Percentiles rank a stretch among this genome's conserved stretches.
These are phyloP conservation scores for Macrobrachium rosenbergii DNA, from an alignment of 1,140 invertebrate genomes.

Conservation along the genomic window DNA sequence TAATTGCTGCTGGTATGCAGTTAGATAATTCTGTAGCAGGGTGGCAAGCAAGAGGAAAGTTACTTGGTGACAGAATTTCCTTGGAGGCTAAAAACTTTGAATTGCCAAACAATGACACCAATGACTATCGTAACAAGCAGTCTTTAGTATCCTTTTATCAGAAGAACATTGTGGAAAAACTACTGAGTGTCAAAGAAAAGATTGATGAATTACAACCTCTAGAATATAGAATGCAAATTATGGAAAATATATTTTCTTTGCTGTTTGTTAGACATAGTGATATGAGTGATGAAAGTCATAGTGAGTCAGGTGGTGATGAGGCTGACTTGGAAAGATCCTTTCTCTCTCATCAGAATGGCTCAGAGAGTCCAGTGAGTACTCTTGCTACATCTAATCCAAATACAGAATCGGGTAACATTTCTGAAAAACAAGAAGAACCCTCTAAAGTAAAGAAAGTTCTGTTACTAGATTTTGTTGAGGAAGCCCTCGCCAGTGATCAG, in stretches of 20 bases:
- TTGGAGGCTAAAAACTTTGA: neutral
- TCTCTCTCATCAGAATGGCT: conserved; percentile 36
- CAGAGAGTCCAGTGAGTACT: conserved; percentile 39
- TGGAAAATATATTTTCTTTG: conserved; percentile 54
- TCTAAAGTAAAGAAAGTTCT: conserved; percentile 8
- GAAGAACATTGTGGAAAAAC: conserved; percentile 50
- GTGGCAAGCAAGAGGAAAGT: conserved; percentile 42
- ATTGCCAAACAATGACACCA: neutral
- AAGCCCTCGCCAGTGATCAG: conserved; percentile 15
- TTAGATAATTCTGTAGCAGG: conserved; percentile 45
- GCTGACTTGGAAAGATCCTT: conserved; percentile 43
- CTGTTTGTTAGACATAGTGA: conserved; percentile 55
- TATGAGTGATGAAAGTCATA: conserved; percentile 51
- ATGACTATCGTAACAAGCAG: conserved; percentile 39
- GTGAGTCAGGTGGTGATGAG: conserved; percentile 43
- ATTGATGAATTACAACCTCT: conserved; percentile 38
- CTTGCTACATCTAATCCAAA: neutral
- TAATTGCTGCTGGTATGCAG: conserved; percentile 56
- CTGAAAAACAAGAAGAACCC: neutral
- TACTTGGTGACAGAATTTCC: neutral
- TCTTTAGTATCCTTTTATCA: conserved; percentile 23
- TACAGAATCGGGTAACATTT: neutral
- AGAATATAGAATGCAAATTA: conserved; percentile 42
- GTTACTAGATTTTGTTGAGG: conserved; percentile 24
- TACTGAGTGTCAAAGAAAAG: conserved; percentile 15